phyloP scores from a whole-genome alignment of 2,797 vertebrate genomes.

The Brotula barbata region DNA sequence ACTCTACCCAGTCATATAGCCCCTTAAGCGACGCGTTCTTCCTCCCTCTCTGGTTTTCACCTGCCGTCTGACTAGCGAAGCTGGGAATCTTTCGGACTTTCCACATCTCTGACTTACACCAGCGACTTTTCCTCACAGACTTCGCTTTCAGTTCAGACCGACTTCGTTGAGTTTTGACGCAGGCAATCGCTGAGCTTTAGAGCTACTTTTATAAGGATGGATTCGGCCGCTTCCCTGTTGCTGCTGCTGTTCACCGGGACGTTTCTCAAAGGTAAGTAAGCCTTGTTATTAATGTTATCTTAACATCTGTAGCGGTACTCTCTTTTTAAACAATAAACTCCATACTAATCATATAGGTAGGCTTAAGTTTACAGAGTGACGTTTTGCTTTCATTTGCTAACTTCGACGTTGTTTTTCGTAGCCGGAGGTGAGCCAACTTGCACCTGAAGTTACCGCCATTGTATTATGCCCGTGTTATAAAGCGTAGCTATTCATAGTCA shows the following conservation, averaged over 20 bases:
- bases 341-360: no score
- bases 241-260: conserved; percentile 24
- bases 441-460: conserved; percentile 4
- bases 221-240: conserved; percentile 23
- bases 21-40: neutral
- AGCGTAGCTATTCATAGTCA: no score
- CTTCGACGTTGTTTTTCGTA: neutral
- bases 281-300: neutral
- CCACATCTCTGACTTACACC: neutral
- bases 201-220: conserved; percentile 33
- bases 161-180: neutral
- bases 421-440: neutral
- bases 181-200: neutral
- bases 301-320: no score
- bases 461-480: neutral
- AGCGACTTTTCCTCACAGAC: neutral
- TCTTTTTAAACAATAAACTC: no score
- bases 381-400: neutral
- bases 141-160: neutral
- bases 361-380: neutral
- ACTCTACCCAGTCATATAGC: neutral
- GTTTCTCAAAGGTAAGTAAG: conserved; percentile 51
- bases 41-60: conserved; percentile 14
- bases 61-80: conserved; percentile 6
- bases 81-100: conserved; percentile 39